Evolutionary conservation across 2,888 invertebrate species (phyloP).

Genomic region (Dusona sp.): DNA sequence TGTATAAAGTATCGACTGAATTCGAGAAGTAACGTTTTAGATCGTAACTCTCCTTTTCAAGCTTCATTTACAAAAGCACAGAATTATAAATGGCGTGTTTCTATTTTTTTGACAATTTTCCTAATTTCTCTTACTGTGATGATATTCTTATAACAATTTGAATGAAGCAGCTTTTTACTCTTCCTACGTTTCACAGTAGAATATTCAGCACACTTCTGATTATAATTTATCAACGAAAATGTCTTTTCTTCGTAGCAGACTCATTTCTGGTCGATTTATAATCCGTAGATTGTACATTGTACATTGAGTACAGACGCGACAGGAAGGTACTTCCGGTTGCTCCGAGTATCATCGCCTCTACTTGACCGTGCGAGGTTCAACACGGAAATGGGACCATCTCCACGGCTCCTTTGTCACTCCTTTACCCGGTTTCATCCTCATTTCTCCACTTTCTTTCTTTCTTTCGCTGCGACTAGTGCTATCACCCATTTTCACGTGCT

Average conservation of each 20-base stretch:
- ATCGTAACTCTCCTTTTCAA: neutral
- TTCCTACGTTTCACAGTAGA: neutral
- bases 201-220: slow-evolving; percentile 33
- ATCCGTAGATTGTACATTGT: slow-evolving; percentile 20
- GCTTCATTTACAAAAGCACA: neutral
- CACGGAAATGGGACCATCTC: slow-evolving; percentile 65
- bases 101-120: neutral
- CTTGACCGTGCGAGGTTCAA: slow-evolving; percentile 56
- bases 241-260: slow-evolving; percentile 21
- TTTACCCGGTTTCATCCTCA: neutral
- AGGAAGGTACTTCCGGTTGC: slow-evolving; percentile 61
- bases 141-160: neutral
- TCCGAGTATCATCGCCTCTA: slow-evolving; percentile 45
- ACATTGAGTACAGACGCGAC: neutral
- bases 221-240: slow-evolving; percentile 38
- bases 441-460: slow-evolving; percentile 12
- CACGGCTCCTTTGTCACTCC: slow-evolving; percentile 8
- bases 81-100: neutral
- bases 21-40: neutral
- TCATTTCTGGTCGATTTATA: slow-evolving; percentile 53
- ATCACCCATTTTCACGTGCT: slow-evolving; percentile 15
- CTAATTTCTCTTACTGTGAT: neutral
- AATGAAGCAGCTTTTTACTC: neutral
- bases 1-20: neutral
- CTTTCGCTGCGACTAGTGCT: slow-evolving; percentile 1